A percentile compares a stretch with the other conserved stretches of the same genome.
These are phyloP conservation scores for Ceratina australensis DNA, from an alignment of 1,140 invertebrate species.

Conservation along the genomic window DNA sequence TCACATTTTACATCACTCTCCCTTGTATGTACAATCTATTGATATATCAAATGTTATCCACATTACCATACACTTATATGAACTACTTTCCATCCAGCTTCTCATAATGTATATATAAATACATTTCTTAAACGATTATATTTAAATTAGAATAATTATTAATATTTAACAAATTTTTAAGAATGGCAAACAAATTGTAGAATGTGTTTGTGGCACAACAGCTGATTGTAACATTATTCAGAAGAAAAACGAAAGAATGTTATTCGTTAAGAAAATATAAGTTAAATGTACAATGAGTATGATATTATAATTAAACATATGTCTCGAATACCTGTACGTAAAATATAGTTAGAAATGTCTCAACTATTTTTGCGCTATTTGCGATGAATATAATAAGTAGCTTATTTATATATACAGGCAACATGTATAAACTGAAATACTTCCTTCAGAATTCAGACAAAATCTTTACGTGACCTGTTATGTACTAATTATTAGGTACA, in stretches of 20 bases:
- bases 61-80: constrained; percentile 39
- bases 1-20: constrained; percentile 55
- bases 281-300: too few relatives aligned
- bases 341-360: too few relatives aligned
- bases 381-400: too few relatives aligned
- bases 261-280: too few relatives aligned
- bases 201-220: constrained; percentile 30
- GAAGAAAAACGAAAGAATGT: not conserved
- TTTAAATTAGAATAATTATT: constrained; percentile 31
- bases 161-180: constrained; percentile 46
- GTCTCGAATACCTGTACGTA: too few relatives aligned
- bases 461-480: too few relatives aligned
- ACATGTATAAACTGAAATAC: too few relatives aligned
- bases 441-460: too few relatives aligned
- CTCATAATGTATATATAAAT: constrained; percentile 26
- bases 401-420: too few relatives aligned
- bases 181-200: constrained; percentile 25
- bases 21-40: constrained; percentile 62
- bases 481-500: too few relatives aligned
- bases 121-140: constrained; percentile 33
- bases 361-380: too few relatives aligned
- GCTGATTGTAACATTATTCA: constrained; percentile 6
- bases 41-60: constrained; percentile 48
- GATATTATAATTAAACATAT: too few relatives aligned
- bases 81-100: constrained; percentile 47